Percentiles rank a stretch among this genome's conserved stretches.
Conservation (phyloP, 2,113 vertebrate species). For the Panthera uncia region DNA sequence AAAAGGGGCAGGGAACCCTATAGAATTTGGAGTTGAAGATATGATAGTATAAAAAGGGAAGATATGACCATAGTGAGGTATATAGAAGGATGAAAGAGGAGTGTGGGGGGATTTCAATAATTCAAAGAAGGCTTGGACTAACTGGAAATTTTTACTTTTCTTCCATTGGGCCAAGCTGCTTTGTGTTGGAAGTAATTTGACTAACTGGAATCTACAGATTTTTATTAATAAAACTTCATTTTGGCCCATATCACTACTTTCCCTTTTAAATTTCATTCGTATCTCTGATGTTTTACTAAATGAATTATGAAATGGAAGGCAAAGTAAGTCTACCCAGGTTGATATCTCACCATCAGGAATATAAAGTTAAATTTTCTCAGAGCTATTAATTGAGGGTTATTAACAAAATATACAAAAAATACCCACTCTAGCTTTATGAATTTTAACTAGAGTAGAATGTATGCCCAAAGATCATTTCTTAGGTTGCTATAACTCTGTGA, state of each 20-base stretch:
- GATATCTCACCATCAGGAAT: slow-evolving; percentile 51
- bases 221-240: slow-evolving; percentile 55
- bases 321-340: slow-evolving; percentile 54
- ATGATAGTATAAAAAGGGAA: not conserved
- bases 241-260: slow-evolving; percentile 39
- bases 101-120: not conserved
- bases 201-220: slow-evolving; percentile 48
- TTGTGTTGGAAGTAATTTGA: slow-evolving; percentile 40
- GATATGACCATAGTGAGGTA: not conserved
- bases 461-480: not conserved
- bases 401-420: slow-evolving; percentile 47
- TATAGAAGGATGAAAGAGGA: not conserved
- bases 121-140: not conserved
- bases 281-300: slow-evolving; percentile 49
- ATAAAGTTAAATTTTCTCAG: slow-evolving; percentile 49
- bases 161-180: not conserved
- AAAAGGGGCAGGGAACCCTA: not conserved
- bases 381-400: slow-evolving; percentile 42
- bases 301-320: slow-evolving; percentile 52
- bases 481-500: not conserved
- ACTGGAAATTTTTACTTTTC: slow-evolving; percentile 16
- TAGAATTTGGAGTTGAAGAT: slow-evolving; percentile 10
- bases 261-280: slow-evolving; percentile 46
- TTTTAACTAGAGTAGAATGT: slow-evolving; percentile 35
- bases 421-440: not conserved